Conservation (phyloP, 2,113 vertebrate genomes). For the human (Homo sapiens) region GRCh38 chr12:80071501-80072000, state of each 20-base stretch:
- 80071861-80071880: not conserved
- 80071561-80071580: not conserved
- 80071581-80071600: not conserved
- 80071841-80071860: not conserved
- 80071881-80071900: not conserved
- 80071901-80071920: not conserved
- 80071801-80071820: conserved; percentile 20
- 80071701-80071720: not conserved
- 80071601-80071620: not conserved
- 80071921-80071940: not conserved
- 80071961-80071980: not conserved
- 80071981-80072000: not conserved
- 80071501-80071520: not conserved
- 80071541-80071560: not conserved
- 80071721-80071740: not conserved
- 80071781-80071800: not conserved
- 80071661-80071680: not conserved
- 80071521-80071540: not conserved
- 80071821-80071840: not conserved
- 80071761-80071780: not conserved
- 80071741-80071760: not conserved
- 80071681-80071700: not conserved
- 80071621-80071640: not conserved
- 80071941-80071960: not conserved
- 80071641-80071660: not conserved